phyloP scores from a whole-genome alignment of 2,888 invertebrate species.

The Clunio marinus region DNA sequence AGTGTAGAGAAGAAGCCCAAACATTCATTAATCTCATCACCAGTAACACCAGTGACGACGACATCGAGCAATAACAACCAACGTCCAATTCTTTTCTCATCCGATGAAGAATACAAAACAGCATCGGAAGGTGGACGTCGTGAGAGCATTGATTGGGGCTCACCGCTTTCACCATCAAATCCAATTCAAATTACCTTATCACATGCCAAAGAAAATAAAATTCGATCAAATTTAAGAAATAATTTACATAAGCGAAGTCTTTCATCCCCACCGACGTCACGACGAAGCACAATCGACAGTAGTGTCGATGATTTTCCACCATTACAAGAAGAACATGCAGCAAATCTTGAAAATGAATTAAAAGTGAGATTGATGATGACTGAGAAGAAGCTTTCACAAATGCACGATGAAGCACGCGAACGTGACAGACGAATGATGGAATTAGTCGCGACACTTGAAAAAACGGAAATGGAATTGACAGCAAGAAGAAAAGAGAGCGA shows the following conservation, averaged over 20 bases:
- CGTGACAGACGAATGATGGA: slow-evolving; percentile 75
- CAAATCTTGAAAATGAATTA: slow-evolving; percentile 55
- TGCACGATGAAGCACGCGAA: slow-evolving; percentile 67
- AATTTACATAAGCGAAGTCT: slow-evolving; percentile 59
- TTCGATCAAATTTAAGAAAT: slow-evolving; percentile 53
- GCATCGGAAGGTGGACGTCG: slow-evolving; percentile 79
- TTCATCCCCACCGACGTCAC: slow-evolving; percentile 59
- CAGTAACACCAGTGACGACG: slow-evolving; percentile 54
- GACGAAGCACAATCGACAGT: slow-evolving; percentile 61
- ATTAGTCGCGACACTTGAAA: slow-evolving; percentile 67
- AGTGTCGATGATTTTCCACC: slow-evolving; percentile 56
- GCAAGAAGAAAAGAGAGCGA: slow-evolving; percentile 67
- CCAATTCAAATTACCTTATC: slow-evolving; percentile 60
- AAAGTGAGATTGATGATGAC: slow-evolving; percentile 66
- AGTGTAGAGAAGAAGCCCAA: slow-evolving; percentile 32
- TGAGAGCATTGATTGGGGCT: slow-evolving; percentile 81
- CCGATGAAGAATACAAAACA: slow-evolving; percentile 82
- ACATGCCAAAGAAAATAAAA: slow-evolving; percentile 61
- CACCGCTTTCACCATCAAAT: slow-evolving; percentile 62
- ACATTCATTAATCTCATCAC: slow-evolving; percentile 40
- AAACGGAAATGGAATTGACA: slow-evolving; percentile 70
- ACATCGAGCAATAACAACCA: too few relatives aligned
- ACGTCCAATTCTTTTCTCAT: slow-evolving; percentile 71
- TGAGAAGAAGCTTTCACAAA: slow-evolving; percentile 67
- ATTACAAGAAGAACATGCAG: slow-evolving; percentile 47